phyloP scores from a whole-genome alignment of 1,140 invertebrate species.

The Hylaeus volcanicus region DNA sequence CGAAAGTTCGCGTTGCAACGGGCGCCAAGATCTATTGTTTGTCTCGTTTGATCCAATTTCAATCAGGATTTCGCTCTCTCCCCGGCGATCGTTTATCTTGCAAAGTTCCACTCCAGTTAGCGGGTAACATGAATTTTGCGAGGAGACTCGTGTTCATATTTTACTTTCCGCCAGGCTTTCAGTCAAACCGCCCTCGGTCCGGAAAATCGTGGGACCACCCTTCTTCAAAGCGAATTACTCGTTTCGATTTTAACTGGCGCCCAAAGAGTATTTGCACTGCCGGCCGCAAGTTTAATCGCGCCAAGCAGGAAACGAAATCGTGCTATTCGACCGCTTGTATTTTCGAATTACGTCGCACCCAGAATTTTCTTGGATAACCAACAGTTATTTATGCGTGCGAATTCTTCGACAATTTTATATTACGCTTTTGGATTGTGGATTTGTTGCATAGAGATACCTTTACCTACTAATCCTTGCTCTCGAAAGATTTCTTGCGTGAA shows the following conservation, averaged over 20 bases:
- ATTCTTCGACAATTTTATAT: too few relatives aligned
- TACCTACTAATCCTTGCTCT: too few relatives aligned
- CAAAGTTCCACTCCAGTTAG: conserved; percentile 52
- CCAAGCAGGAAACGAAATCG: background rate
- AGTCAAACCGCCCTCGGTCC: conserved; percentile 24
- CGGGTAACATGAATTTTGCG: conserved; percentile 35
- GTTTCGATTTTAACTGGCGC: background rate
- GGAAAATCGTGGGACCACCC: background rate
- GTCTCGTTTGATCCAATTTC: conserved; percentile 65
- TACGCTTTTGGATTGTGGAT: too few relatives aligned
- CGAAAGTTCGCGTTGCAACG: conserved; percentile 8
- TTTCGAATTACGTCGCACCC: too few relatives aligned
- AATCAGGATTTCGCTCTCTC: conserved; percentile 55
- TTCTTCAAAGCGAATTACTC: background rate
- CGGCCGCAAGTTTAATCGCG: background rate
- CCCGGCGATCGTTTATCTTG: conserved; percentile 58
- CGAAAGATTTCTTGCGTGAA: too few relatives aligned
- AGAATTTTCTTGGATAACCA: too few relatives aligned
- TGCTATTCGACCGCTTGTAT: too few relatives aligned
- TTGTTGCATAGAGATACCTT: too few relatives aligned
- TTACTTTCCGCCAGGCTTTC: conserved; percentile 50
- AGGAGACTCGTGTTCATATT: conserved; percentile 45
- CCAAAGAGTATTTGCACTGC: background rate
- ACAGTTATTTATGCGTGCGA: too few relatives aligned
- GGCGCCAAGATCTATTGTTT: conserved; percentile 55